Base-by-base conservation (phyloP, 2,888 invertebrate species). In the Drosophila meridionalis region DNA sequence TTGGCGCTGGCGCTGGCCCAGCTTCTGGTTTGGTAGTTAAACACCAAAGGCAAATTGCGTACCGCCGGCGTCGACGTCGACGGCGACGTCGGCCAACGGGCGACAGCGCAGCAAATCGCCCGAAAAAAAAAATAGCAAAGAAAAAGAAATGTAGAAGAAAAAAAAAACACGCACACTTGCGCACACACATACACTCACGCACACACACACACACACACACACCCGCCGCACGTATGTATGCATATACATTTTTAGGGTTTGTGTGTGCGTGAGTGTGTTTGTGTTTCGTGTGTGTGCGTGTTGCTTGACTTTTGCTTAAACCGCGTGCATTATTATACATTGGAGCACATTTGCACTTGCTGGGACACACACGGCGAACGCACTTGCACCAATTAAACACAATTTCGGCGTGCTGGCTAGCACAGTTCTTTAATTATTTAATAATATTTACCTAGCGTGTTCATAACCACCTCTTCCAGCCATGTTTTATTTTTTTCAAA, bases 401-500 rank as follows among this genome's bases (percentile, higher is more conserved):
- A 58, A 52, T 73, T 67, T 71, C 71, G 70, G 62, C 76, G 48
- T 67, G 67, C 45, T 74, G 52, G 36, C 56, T 32, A 59, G 32
- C 61, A 68, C 62, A 71, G 80, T 86, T 82, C 59, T 73, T 69
- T 76, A 80, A 79, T 80, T 80, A 83, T 82, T 86, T 90, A 79
- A 83, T 84, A 91, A 92, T 92, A 93, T 93, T 95, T 95, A 96
- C 97, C 97, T 97, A 94, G 95, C 95, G 95, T 97, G 96, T 94
- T 96, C 96, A 95, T 95, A 96, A 94, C 96, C 95, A 96, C 96
- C 95, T 94, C 96, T 96, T 94, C 96, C 96, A 95, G 97, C 97
- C 97, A 97, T 97, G 96, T 97, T 97, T 96, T 92, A 92, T 93
- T 93, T 92, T 92, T 91, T 92, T 85, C 90, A 89, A 92, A 91